Base-by-base conservation (phyloP, 2,113 vertebrate genomes). In the Caranx ignobilis region DNA sequence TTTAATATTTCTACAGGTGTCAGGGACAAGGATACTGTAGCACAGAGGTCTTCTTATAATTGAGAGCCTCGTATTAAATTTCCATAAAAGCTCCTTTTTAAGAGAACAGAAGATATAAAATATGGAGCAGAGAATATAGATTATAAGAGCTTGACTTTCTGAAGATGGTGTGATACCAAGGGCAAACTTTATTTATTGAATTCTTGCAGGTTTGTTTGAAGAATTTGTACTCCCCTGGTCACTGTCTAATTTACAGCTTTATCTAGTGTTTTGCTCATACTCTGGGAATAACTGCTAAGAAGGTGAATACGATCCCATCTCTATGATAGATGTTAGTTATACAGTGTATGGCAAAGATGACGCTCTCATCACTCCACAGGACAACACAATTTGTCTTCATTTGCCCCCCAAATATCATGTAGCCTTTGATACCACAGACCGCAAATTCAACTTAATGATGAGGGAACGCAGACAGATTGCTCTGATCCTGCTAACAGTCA, bases 1-100 rank as follows among this genome's bases (percentile, higher is more conserved):
- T 86, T 88, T 87, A 88, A 88, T 88, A 88, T 87, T 86, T 85
- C 87, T 81, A 77, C 85, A 90, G 89, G 88, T 91, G 91, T 87
- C 74, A 67, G 72, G n/a, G 41, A 73, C 31, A 0, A n/a, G 72
- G 72, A 76, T 21, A 48, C 45, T 52, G 75, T 50, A 32, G 86
- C 70, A n/a, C 32, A 41, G 75, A 55, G 71, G 73, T 82, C 73
- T 82, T 85, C 70, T 65, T 67, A 63, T 37, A 65, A 80, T 62
- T 71, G 67, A 82, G 76, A 56, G 54, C 39, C 26, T 34, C 15
- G 11, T 77, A 73, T 75, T 75, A 35, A 47, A 16, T 41, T 77
- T 77, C 55, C 64, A 67, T 47, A 63, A 79, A 78, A 76, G 54
- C 47, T 71, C 65, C 8, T 56, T 88, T 71, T 72, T 37, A 47